Evolutionary conservation across 2,797 vertebrate genomes (phyloP), one percentile per base, ranked within the genome.

Genomic region (Myotis daubentonii): DNA sequence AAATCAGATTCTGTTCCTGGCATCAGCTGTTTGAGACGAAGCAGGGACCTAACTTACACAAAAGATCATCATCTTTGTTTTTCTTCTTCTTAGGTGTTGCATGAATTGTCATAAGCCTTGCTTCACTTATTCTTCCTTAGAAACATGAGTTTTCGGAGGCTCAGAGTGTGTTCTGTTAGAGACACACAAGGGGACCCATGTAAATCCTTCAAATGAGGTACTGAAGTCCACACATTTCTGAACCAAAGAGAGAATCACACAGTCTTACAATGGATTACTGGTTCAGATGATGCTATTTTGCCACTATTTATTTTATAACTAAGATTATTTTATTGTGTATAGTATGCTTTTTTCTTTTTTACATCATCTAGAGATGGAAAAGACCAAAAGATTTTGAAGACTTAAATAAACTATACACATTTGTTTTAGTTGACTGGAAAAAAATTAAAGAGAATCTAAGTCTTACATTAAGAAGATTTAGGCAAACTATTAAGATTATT

Each of bases 381-480:
- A 90, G 33, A 70, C 13, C 22, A 47, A 68, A 85, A 57, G 23
- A 81, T 83, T 93, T 92, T 95, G 57, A 92, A 86, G 8, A 30
- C 10, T 62, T 89, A 74, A 1, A 47, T 87, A 12, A 88, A 85
- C 22, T 57, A 12, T 25, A 51, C n/a, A 70, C 44, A 75, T 84
- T 82, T 93, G 57, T 82, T 76, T 91, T 49, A 92, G 44, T 8
- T 62, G 66, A 83, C 23, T 91, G 12, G 22, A 53, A 93, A 85
- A 86, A 41, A 94, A 36, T 60, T 13, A 76, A 91, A 88, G 30
- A 17, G 30, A 53, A n/a, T 66, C 4, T 79, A 60, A 79, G 6
- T 84, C 41, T 94, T 81, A 76, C 25, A 36, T 75, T 88, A 94
- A 60, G 36, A 80, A 70, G 60, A 84, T 80, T 70, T 93, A 65